Evolutionary conservation across 2,113 vertebrate genomes (phyloP).

Genomic region (Oplegnathus fasciatus): DNA sequence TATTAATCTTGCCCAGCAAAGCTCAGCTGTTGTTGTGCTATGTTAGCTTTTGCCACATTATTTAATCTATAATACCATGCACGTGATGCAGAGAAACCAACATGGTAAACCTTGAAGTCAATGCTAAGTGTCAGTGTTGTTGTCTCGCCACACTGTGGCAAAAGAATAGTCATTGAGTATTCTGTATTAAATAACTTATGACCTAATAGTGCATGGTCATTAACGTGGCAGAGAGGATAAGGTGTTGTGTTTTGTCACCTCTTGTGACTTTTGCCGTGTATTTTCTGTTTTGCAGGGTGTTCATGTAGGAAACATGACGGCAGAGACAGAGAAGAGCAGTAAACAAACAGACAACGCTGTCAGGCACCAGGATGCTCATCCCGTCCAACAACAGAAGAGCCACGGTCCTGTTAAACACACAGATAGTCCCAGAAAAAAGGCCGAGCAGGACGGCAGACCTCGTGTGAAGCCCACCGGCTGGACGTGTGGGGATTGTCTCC

Average conservation of each 20-base stretch:
- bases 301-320: constrained; percentile 86
- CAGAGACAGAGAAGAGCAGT: constrained; percentile 82
- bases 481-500: constrained; percentile 93
- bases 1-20: background rate
- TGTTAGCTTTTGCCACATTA: background rate
- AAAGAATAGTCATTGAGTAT: background rate
- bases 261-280: background rate
- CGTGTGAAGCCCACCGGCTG: constrained; percentile 87
- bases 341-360: constrained; percentile 78
- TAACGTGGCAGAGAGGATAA: background rate
- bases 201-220: background rate
- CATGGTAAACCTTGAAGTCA: background rate
- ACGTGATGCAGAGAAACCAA: background rate
- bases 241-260: background rate
- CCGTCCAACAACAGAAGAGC: constrained; percentile 65
- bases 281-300: constrained; percentile 81
- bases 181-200: background rate
- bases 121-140: background rate
- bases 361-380: constrained; percentile 59
- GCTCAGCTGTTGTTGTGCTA: background rate
- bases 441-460: constrained; percentile 78
- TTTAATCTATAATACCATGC: background rate
- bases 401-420: constrained; percentile 53
- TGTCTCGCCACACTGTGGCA: background rate
- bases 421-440: constrained; percentile 69